These are phyloP conservation scores for Paguma larvata DNA, from an alignment of 2,797 vertebrate genomes.

Conservation along the genomic window DNA sequence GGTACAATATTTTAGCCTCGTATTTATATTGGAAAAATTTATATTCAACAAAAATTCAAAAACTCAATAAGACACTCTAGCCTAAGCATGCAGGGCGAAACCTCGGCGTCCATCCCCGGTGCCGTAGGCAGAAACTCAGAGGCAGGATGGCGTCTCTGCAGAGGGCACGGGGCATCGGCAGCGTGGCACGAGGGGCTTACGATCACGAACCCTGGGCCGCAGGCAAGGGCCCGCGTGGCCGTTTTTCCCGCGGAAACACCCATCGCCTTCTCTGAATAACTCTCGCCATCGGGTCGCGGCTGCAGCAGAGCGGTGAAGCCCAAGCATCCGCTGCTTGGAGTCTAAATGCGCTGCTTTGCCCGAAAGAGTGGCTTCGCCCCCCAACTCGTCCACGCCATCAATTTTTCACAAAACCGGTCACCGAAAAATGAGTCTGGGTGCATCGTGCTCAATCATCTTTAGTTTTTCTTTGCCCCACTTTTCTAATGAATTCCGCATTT, in stretches of 20 bases:
- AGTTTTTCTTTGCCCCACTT: too few species aligned
- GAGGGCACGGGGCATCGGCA: background rate
- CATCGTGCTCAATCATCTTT: too few species aligned
- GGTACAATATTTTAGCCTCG: background rate
- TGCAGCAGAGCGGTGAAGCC: background rate
- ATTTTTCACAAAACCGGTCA: background rate
- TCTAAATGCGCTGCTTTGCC: background rate
- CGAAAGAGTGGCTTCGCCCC: background rate
- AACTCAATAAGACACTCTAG: background rate
- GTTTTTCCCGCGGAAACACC: background rate
- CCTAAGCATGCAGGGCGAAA: too few species aligned
- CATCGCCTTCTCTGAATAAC: background rate
- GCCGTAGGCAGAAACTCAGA: too few species aligned
- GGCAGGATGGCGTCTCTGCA: accelerated
- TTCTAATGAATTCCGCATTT: background rate
- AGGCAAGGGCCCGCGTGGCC: too few species aligned
- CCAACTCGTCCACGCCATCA: background rate
- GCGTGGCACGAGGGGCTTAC: accelerated
- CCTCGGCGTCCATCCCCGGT: accelerated
- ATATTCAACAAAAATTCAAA: background rate
- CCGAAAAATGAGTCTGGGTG: background rate
- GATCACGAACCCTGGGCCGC: accelerated
- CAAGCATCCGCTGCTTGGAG: background rate
- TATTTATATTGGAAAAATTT: background rate
- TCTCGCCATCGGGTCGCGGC: accelerated